phyloP scores from a whole-genome alignment of 2,797 vertebrate species.

The Luscinia luscinia region DNA sequence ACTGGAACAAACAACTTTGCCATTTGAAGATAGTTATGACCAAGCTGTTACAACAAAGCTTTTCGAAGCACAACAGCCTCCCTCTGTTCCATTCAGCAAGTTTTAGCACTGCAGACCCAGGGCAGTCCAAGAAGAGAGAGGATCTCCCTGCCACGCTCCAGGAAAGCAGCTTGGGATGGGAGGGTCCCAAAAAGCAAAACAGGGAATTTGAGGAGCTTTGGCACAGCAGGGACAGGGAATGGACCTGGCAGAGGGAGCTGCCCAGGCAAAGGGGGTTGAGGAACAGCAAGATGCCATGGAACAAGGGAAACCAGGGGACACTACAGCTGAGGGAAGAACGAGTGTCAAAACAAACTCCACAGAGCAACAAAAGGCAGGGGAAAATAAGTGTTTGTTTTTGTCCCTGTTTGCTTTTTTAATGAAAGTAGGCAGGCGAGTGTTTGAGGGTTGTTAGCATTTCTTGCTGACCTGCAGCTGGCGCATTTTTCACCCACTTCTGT shows the following conservation, averaged over 20 bases:
- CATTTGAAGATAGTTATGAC: not conserved
- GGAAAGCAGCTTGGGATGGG: fast-evolving
- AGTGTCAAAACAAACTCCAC: conserved; percentile 25
- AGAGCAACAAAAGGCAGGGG: conserved; percentile 1
- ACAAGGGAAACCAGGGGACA: not conserved
- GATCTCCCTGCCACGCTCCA: fast-evolving
- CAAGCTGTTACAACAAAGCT: not conserved
- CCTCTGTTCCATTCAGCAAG: not conserved
- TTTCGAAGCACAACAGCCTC: not conserved
- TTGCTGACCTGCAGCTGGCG: conserved; percentile 47
- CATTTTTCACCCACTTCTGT: conserved; percentile 65
- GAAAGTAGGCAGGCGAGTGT: conserved; percentile 31
- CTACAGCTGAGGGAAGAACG: not conserved
- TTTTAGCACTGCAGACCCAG: not conserved
- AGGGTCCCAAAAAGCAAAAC: not conserved
- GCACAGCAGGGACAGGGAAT: not conserved
- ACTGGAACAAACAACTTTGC: not conserved
- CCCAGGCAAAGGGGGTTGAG: not conserved
- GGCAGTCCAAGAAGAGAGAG: not conserved
- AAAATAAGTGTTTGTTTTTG: conserved; percentile 45
- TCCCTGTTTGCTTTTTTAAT: conserved; percentile 49
- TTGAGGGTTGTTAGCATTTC: conserved; percentile 37
- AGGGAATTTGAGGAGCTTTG: not conserved
- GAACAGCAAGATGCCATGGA: not conserved
- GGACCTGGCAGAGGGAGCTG: not conserved